Evolutionary conservation across 2,113 vertebrate species (phyloP), one percentile per base, ranked within the genome.

Genomic region (Sturnus vulgaris): DNA sequence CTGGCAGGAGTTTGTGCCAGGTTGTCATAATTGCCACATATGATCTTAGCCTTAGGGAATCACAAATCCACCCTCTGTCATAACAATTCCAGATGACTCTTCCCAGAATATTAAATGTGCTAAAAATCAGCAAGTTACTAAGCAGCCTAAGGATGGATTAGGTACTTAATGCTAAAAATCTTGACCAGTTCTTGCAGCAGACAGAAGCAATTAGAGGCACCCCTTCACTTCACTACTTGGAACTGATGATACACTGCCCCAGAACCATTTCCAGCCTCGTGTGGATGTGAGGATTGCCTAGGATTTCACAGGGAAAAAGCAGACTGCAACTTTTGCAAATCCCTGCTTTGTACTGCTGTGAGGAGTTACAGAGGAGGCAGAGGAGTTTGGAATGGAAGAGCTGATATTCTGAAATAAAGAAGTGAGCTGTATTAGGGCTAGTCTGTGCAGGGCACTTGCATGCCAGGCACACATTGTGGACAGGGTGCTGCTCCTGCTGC

Each of bases 381-480:
- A 28, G 21, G 28, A 52, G 31, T 35, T 92, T 86, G 65, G 40
- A 60, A 60, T 18, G 13, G 35, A 39, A 55, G 12, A 91, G 33
- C 20, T 75, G 42, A 76, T 50, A 15, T 60, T 52, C 49, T 65
- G 44, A n/a, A 60, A 63, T 20, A 55, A 53, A 37, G 10, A 30
- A 46, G 6, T 25, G 60, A 57, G 24, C 11, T 68, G 9, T 72
- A 12, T n/a, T 40, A 46, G 22, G 37, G 37, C 22, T 46, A 53
- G 16, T 18, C 25, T 8, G 2, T 50, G 15, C 15, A 63, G 19
- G 40, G 5, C 15, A 39, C 20, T 68, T 11, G 2, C 35, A 24
- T 40, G 15, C 35, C 64, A 37, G 30, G 55, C 1, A 3, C 33
- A 17, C 17, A 7, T 5, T 0, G 0, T 33, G 37, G 16, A 0